These are phyloP conservation scores for Dysdera silvatica DNA, from an alignment of 1,140 invertebrate genomes.

Conservation along the genomic window DNA sequence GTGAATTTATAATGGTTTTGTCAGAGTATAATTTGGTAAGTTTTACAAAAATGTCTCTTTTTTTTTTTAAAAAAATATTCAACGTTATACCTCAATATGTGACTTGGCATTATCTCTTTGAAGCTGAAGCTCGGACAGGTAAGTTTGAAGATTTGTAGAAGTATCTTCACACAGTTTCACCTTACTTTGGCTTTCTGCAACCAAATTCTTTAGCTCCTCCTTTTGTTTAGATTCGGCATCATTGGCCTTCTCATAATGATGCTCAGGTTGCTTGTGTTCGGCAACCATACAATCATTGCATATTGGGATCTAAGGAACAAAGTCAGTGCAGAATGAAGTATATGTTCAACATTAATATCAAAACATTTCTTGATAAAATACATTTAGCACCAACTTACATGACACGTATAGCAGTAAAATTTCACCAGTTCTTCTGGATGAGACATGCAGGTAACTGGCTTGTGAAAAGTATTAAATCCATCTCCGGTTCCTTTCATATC, in stretches of 20 bases:
- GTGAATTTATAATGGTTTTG: too few species aligned
- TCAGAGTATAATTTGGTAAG: too few species aligned
- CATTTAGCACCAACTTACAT: constrained; percentile 55
- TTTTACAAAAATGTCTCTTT: too few species aligned
- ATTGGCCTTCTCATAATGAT: constrained; percentile 65
- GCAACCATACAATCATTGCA: constrained; percentile 67
- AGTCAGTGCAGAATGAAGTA: background rate
- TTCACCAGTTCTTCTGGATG: constrained; percentile 69
- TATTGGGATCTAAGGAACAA: constrained; percentile 45
- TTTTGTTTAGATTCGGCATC: constrained; percentile 65
- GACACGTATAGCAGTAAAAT: constrained; percentile 72
- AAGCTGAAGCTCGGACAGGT: constrained; percentile 71
- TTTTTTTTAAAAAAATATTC: too few species aligned
- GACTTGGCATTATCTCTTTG: constrained; percentile 77
- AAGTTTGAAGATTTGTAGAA: constrained; percentile 60
- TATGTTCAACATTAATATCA: too few species aligned
- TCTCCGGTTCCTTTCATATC: constrained; percentile 69
- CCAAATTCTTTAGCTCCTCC: constrained; percentile 62
- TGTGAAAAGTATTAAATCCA: constrained; percentile 59
- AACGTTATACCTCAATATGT: constrained; percentile 63
- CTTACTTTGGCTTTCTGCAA: constrained; percentile 62
- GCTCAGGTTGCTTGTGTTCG: constrained; percentile 67
- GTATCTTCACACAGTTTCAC: constrained; percentile 65
- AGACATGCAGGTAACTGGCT: constrained; percentile 66
- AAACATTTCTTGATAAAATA: too few species aligned